Conservation (phyloP, 2,888 invertebrate species). For the Euphydryas editha region DNA sequence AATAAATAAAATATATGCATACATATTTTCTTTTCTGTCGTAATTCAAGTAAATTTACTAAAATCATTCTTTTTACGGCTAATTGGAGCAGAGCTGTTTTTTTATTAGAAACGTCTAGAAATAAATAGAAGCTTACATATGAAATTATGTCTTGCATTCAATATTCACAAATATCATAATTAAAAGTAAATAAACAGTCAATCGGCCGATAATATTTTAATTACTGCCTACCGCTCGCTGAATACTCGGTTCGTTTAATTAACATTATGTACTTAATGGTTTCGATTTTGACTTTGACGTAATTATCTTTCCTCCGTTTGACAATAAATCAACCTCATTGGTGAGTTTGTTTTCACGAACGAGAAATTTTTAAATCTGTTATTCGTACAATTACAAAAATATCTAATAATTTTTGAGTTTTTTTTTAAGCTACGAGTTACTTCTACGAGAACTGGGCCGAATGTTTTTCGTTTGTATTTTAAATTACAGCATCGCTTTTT, state of each 20-base stretch:
- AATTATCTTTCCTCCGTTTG: conserved; percentile 11
- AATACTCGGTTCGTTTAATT: conserved; percentile 46
- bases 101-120: too few species aligned
- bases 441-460: too few species aligned
- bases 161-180: conserved; percentile 37
- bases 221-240: conserved; percentile 41
- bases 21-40: too few species aligned
- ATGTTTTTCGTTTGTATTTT: too few species aligned
- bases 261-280: conserved; percentile 41
- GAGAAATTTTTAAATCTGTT: not conserved
- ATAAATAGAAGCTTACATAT: too few species aligned
- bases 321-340: not conserved
- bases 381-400: not conserved
- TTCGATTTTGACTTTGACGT: conserved; percentile 21
- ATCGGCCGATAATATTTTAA: conserved; percentile 45
- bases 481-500: too few species aligned
- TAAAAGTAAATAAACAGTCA: conserved; percentile 40
- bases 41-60: too few species aligned
- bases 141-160: not conserved
- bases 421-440: too few species aligned
- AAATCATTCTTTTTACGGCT: too few species aligned
- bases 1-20: too few species aligned
- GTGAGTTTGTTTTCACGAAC: not conserved
- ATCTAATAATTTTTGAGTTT: not conserved
- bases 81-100: too few species aligned